phyloP scores from a whole-genome alignment of 2,113 vertebrate genomes.

The Mustelus asterias region DNA sequence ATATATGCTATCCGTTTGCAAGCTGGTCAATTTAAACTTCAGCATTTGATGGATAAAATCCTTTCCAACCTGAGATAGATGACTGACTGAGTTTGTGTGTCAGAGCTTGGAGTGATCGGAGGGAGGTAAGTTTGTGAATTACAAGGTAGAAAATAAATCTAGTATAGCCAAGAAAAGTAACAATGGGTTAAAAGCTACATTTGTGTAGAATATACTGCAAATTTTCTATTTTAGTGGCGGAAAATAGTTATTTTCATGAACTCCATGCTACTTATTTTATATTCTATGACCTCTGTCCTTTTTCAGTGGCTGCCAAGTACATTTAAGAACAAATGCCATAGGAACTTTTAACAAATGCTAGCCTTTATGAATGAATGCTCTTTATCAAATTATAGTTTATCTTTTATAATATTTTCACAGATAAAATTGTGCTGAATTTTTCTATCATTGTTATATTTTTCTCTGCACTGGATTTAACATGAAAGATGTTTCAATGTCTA shows the following conservation, averaged over 20 bases:
- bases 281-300: not conserved
- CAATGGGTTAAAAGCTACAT: not conserved
- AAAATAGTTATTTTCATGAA: not conserved
- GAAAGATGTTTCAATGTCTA: slow-evolving; percentile 4
- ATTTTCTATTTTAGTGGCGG: not conserved
- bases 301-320: not conserved
- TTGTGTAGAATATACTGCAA: not conserved
- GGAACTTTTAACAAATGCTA: slow-evolving; percentile 9
- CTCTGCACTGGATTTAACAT: not conserved
- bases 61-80: not conserved
- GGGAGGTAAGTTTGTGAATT: not conserved
- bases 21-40: not conserved
- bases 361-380: not conserved
- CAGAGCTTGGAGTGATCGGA: not conserved
- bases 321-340: not conserved
- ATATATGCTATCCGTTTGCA: not conserved
- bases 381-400: slow-evolving; percentile 31
- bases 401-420: slow-evolving; percentile 29
- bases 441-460: slow-evolving; percentile 33
- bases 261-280: not conserved
- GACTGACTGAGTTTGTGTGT: not conserved
- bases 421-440: slow-evolving; percentile 29
- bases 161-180: not conserved
- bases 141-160: not conserved
- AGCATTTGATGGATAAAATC: not conserved